Evolutionary conservation across 2,113 vertebrate species (phyloP).

Genomic region (Hyperoodon ampullatus): DNA sequence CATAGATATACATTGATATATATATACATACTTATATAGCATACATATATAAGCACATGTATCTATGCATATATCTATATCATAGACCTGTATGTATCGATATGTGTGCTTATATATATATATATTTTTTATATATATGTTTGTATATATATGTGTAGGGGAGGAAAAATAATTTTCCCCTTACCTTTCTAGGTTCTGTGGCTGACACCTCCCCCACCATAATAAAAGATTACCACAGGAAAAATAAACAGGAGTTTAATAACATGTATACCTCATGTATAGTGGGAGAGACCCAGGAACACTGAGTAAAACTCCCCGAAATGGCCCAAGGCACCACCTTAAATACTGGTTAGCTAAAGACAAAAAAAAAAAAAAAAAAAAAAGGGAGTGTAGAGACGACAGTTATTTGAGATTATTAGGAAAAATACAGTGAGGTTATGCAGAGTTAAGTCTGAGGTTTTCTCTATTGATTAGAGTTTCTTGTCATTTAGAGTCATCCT

Average conservation of each 20-base stretch:
- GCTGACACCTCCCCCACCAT: background rate
- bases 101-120: background rate
- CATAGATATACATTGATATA: background rate
- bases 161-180: background rate
- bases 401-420: background rate
- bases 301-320: background rate
- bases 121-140: background rate
- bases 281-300: background rate
- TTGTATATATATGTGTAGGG: background rate
- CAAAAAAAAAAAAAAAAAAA: background rate
- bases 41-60: background rate
- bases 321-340: background rate
- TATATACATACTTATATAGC: background rate
- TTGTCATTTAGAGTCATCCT: background rate
- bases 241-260: background rate
- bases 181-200: background rate
- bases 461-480: background rate
- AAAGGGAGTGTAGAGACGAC: background rate
- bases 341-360: background rate
- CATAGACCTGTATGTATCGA: background rate
- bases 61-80: background rate
- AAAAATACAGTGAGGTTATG: background rate
- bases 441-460: background rate
- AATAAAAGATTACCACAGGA: background rate
- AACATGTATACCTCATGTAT: background rate